Evolutionary conservation across 1,140 invertebrate species (phyloP).

Genomic region (Pseudomyrmex concolor): DNA sequence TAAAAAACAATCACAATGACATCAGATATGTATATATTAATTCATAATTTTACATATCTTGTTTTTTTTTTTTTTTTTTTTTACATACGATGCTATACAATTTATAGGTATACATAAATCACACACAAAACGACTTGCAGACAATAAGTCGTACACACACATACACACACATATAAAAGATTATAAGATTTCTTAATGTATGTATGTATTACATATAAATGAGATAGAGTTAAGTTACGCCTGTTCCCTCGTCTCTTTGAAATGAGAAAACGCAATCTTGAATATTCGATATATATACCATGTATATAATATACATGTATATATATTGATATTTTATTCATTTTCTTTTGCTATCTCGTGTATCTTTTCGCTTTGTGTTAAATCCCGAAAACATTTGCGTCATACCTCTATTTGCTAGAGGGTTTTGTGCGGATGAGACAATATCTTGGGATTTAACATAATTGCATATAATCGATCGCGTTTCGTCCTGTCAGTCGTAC

Average conservation of each 20-base stretch:
- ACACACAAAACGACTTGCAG: neutral
- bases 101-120: neutral
- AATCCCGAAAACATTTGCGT: slow-evolving; percentile 15
- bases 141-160: neutral
- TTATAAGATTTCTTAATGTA: too few relatives aligned
- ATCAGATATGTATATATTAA: slow-evolving; percentile 3
- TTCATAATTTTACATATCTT: slow-evolving; percentile 17
- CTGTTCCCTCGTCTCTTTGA: neutral
- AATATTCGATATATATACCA: neutral
- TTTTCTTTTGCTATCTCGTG: neutral
- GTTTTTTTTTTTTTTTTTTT: neutral
- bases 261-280: neutral
- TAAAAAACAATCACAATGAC: neutral
- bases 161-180: too few relatives aligned
- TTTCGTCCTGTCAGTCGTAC: slow-evolving; percentile 24
- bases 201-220: too few relatives aligned
- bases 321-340: neutral
- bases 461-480: slow-evolving; percentile 36
- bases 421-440: neutral
- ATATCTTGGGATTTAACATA: slow-evolving; percentile 41
- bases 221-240: too few relatives aligned
- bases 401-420: neutral
- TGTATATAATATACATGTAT: too few relatives aligned
- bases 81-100: too few relatives aligned
- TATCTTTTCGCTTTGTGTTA: neutral